Base-by-base conservation (phyloP, 2,888 invertebrate genomes). In the Malthinus seriepunctatus region DNA sequence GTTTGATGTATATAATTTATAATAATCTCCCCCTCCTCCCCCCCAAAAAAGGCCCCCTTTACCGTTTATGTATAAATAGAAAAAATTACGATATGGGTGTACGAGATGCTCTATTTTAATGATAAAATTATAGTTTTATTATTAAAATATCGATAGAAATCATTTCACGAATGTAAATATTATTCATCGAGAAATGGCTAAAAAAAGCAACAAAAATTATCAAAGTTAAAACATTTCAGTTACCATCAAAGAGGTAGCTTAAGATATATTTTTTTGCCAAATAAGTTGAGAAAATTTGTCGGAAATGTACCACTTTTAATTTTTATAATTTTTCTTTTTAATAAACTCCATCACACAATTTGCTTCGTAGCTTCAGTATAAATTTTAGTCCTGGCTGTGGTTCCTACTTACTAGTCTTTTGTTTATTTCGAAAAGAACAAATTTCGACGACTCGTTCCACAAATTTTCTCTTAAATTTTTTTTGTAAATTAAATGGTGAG, bases 231-330 rank as follows among this genome's bases (percentile, higher is more conserved):
- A 45, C 51, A 34, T 34, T 53, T 47, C 37, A 54, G 47, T 42
- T 49, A 55, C 47, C 48, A 49, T 49, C 49, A 55, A 44, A 47
- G 23, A 49, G 55, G 42, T 55, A 48, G 49, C 55, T 55, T 55
- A 55, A 38, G 37, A 23, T 23, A 23, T 23, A 23, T 23, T 23
- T 23, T 23, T 23, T 23, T 23, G 23, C 23, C 23, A 23, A 23
- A 23, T 23, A 23, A 23, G 2, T 23, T 23, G 23, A 23, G 23
- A 23, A 23, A 23, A 23, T 23, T 23, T 23, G 23, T 23, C 23
- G 23, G 23, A 23, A 23, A n/a, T n/a, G n/a, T n/a, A n/a, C n/a
- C n/a, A n/a, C n/a, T n/a, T n/a, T n/a, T n/a, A n/a, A 23, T 23
- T 3, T 23, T 23, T 23, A n/a, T n/a, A 23, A 23, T 23, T 23